These are phyloP conservation scores for Andrena camellia DNA, from an alignment of 2,888 invertebrate genomes.

Conservation along the genomic window DNA sequence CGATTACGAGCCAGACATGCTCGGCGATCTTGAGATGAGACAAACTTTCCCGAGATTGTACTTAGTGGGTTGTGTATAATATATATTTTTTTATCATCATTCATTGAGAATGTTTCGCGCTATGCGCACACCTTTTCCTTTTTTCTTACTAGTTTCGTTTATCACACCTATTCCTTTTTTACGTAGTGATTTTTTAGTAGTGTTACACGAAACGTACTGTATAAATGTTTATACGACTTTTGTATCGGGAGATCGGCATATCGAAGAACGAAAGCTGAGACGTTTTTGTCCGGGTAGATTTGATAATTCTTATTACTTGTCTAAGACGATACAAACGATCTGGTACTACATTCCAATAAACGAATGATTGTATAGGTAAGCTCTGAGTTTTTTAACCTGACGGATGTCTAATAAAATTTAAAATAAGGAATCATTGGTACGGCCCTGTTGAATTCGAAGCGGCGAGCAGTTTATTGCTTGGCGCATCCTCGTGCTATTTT, in stretches of 20 bases:
- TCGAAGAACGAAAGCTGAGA: slow-evolving; percentile 24
- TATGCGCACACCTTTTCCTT: slow-evolving; percentile 36
- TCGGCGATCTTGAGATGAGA: slow-evolving; percentile 13
- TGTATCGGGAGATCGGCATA: slow-evolving; percentile 51
- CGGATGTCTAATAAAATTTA: slow-evolving; percentile 21
- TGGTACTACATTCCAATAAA: slow-evolving; percentile 57
- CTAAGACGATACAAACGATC: slow-evolving; percentile 31
- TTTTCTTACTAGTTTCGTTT: slow-evolving; percentile 43
- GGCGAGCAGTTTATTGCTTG: slow-evolving; percentile 17
- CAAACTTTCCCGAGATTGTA: slow-evolving; percentile 29
- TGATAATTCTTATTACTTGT: slow-evolving; percentile 9
- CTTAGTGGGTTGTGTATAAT: slow-evolving; percentile 62
- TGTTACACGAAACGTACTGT: slow-evolving; percentile 19
- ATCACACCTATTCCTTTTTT: slow-evolving; percentile 17
- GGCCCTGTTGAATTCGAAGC: slow-evolving; percentile 37
- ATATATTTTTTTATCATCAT: slow-evolving; percentile 67
- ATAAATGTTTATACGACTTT: slow-evolving; percentile 58
- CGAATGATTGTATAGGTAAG: slow-evolving; percentile 41
- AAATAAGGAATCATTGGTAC: slow-evolving; percentile 17
- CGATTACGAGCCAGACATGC: neutral
- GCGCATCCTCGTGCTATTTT: slow-evolving; percentile 8
- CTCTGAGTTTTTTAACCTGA: slow-evolving; percentile 25
- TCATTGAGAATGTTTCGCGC: slow-evolving; percentile 44
- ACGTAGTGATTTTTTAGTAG: slow-evolving; percentile 31
- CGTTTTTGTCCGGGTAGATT: slow-evolving; percentile 21